phyloP scores from a whole-genome alignment of 1,140 invertebrate genomes.

The Plectrocnemia conspersa region DNA sequence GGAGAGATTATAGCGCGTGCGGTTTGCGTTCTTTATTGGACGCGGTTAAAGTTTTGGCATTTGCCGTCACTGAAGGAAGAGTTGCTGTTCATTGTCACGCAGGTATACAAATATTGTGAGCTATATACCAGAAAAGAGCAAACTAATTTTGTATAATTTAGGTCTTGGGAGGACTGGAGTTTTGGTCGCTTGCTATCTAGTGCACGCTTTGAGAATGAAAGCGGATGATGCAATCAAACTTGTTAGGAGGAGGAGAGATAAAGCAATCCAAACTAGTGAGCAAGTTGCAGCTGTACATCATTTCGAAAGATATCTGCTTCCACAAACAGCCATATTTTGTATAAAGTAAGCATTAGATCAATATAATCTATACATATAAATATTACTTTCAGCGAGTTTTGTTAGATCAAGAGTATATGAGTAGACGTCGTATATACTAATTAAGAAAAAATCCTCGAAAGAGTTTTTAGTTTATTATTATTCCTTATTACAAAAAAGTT shows the following conservation, averaged over 20 bases:
- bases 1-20: constrained; percentile 80
- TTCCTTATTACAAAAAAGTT: too few relatives aligned
- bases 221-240: constrained; percentile 78
- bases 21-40: constrained; percentile 70
- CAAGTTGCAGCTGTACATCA: constrained; percentile 78
- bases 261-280: constrained; percentile 74
- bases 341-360: constrained; percentile 56
- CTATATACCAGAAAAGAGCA: too few relatives aligned
- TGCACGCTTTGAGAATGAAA: constrained; percentile 70
- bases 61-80: constrained; percentile 75
- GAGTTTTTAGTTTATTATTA: too few relatives aligned
- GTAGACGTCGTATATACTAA: too few relatives aligned
- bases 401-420: too few relatives aligned
- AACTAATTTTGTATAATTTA: constrained; percentile 40
- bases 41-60: constrained; percentile 85
- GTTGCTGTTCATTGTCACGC: constrained; percentile 89
- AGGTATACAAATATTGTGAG: constrained; percentile 50
- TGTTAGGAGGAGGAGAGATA: constrained; percentile 72
- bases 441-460: too few relatives aligned
- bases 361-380: too few relatives aligned
- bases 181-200: constrained; percentile 79
- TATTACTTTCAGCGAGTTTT: too few relatives aligned
- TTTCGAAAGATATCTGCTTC: constrained; percentile 76
- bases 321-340: constrained; percentile 72
- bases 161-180: constrained; percentile 81